Conservation (phyloP, 2,113 vertebrate genomes). For the Brevimyrus niger region DNA sequence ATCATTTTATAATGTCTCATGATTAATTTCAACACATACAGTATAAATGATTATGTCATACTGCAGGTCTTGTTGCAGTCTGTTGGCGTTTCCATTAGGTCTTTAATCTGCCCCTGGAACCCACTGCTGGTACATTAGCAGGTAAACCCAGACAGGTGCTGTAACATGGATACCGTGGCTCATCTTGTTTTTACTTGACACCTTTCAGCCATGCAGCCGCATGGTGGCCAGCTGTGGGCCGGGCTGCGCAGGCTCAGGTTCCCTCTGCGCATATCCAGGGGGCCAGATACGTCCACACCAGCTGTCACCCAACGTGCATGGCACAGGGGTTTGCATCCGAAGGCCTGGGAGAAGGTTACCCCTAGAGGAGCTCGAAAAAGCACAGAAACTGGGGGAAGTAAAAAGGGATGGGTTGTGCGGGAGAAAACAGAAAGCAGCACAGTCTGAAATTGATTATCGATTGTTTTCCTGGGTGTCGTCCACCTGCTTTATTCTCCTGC, state of each 20-base stretch:
- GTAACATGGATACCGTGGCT: not conserved
- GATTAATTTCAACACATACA: not conserved
- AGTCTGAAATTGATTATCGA: not conserved
- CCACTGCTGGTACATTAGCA: not conserved
- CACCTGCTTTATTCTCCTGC: not conserved
- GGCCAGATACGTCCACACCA: not conserved
- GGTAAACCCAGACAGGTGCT: not conserved
- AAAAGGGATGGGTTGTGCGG: not conserved
- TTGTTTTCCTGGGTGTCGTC: not conserved
- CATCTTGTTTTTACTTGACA: not conserved
- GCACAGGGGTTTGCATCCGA: too few relatives aligned
- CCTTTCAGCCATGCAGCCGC: not conserved
- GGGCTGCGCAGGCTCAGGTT: not conserved
- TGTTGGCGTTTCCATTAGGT: not conserved
- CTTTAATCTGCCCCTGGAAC: not conserved
- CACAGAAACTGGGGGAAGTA: not conserved
- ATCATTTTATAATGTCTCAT: not conserved
- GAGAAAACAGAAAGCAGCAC: not conserved
- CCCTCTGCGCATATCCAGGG: not conserved
- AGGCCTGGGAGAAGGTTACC: not conserved
- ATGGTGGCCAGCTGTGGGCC: not conserved
- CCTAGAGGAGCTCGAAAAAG: not conserved
- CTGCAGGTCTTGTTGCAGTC: not conserved
- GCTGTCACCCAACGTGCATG: too few relatives aligned
- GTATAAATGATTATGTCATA: not conserved